Base-by-base conservation (phyloP, 1,140 invertebrate species). In the Bemisia tabaci region DNA sequence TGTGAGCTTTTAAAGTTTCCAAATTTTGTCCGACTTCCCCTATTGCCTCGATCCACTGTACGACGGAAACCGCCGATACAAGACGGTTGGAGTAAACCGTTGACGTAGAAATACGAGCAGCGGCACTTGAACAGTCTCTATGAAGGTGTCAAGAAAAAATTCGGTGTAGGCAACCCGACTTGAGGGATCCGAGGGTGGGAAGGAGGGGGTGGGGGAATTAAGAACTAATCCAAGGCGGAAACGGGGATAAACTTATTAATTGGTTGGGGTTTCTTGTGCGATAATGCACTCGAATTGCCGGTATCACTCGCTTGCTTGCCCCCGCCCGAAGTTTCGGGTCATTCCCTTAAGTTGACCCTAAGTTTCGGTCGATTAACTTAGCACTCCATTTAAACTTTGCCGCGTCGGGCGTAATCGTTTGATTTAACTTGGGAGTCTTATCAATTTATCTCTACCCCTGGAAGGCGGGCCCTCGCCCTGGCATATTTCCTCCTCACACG, bases 231-330 rank as follows among this genome's bases (percentile, higher is more conserved):
- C n/a, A n/a, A n/a, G n/a, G n/a, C n/a, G n/a, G n/a, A n/a, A n/a
- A n/a, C n/a, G n/a, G n/a, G n/a, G 33, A 48, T 48, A 48, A 48
- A 48, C 33, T 48, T 48, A 48, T 48, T 48, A 48, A 48, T 48
- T 48, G 33, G 33, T 17, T 48, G 33, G 5, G 33, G 5, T 48
- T 48, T 48, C 33, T 48, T 48, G 17, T 9, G 33, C 33, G 33
- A 48, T 48, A 48, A 48, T 9, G 33, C 33, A 48, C 5, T 48
- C 33, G 17, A 48, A 17, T 48, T 17, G 33, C 33, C 17, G 17
- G 33, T 48, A 48, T 48, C 33, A 48, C 33, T 48, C 33, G 33
- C 33, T 9, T 48, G 33, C 5, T 48, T 48, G 5, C 33, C 5
- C n/a, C n/a, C n/a, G n/a, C n/a, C 33, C 33, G 33, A 48, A 48